Evolutionary conservation across 2,113 vertebrate species (phyloP), one percentile per base, ranked within the genome.

Genomic region (Cephalopholis sonnerati): DNA sequence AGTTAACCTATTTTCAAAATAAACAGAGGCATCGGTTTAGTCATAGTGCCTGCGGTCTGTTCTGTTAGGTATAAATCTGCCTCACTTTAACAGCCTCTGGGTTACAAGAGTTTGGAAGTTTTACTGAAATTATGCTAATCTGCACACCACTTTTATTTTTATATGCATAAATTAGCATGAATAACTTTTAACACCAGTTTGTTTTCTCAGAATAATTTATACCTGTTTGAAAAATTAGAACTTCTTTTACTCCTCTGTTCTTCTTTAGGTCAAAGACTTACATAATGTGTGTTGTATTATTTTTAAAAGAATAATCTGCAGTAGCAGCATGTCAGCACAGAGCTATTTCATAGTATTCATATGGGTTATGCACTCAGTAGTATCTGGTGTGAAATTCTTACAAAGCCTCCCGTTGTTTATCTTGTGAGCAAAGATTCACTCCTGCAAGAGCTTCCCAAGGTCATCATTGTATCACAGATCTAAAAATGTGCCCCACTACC

Each of bases 61-160:
- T 89, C 75, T 89, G 79, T 77, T 87, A 87, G 80, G 70, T 84
- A 72, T 85, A 58, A 83, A 81, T 85, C 24, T 65, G 50, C 82
- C 15, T 81, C 32, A 0, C 89, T 44, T 79, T 70, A 59, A 74
- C 36, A 86, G 81, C 86, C 85, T 74, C 55, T 67, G 57, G 87
- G 79, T 85, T 76, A 72, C 39, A 79, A 81, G 57, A 83, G 70
- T 79, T 84, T 57, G 54, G 11, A 78, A 81, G 62, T 84, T 78
- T 82, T 27, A 25, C 85, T 78, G 62, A 83, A 90, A 91, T 89
- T 83, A 92, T 91, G 82, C 41, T 81, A 80, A 91, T 93, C 74
- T 74, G 18, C 24, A 12, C 41, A 20, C 36, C 55, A 62, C 50
- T 76, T 74, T 73, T 75, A 67, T 83, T 87, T 91, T 76, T 79